A percentile compares a stretch with the other conserved stretches of the same genome.
Evolutionary conservation across 2,797 vertebrate genomes (phyloP).

Genomic region (Neosilurus hyrtlii): DNA sequence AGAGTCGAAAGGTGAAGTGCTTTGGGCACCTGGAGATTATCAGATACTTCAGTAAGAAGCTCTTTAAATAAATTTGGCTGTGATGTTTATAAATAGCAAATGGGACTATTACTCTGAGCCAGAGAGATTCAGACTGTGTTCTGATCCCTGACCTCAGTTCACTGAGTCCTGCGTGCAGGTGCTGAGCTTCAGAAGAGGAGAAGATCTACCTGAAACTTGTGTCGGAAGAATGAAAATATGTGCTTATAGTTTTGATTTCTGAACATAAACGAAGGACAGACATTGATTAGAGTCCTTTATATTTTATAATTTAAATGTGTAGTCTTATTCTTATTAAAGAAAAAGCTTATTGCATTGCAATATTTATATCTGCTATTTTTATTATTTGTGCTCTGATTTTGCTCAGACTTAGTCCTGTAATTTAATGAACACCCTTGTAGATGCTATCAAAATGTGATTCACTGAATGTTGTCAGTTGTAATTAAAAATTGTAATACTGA

Average conservation of each 20-base stretch:
- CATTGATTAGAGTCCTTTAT: background rate
- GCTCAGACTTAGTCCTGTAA: background rate
- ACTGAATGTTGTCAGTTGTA: background rate
- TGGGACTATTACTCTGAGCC: constrained; percentile 30
- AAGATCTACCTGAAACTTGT: background rate
- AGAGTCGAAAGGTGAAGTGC: constrained; percentile 20
- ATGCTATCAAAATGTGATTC: background rate
- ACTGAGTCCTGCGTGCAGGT: background rate
- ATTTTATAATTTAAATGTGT: background rate
- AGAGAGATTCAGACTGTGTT: constrained; percentile 19
- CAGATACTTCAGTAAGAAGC: constrained; percentile 35
- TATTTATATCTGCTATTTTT: background rate
- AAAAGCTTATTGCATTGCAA: constrained; percentile 7
- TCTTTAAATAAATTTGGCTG: constrained; percentile 25
- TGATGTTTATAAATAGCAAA: constrained; percentile 40
- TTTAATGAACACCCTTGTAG: background rate
- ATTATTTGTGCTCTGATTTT: background rate
- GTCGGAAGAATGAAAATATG: background rate
- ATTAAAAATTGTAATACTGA: background rate
- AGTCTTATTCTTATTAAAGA: background rate
- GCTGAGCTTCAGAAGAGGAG: background rate
- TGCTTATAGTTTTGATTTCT: background rate
- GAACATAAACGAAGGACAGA: background rate
- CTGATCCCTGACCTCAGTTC: constrained; percentile 2
- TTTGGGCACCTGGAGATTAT: constrained; percentile 19